These are phyloP conservation scores for Aphelinus atriplicis DNA, from an alignment of 1,140 invertebrate species.

Conservation along the genomic window DNA sequence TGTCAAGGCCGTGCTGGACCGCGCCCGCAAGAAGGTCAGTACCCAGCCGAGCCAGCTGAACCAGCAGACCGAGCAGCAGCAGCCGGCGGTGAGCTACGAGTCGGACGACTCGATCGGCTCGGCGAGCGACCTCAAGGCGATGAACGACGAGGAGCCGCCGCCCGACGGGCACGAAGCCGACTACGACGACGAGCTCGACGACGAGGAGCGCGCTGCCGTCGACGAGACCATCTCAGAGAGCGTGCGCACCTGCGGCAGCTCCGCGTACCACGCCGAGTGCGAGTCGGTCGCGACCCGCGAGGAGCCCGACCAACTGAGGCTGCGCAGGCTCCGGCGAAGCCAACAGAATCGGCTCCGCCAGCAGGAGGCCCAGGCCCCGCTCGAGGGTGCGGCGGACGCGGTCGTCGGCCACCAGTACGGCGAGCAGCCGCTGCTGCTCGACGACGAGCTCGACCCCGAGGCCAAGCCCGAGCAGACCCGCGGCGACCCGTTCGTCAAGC, in stretches of 20 bases:
- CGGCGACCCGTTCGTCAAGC: constrained; percentile 62
- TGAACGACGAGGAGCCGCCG: constrained; percentile 68
- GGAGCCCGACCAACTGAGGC: constrained; percentile 69
- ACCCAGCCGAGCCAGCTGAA: not conserved
- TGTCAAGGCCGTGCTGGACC: constrained; percentile 53
- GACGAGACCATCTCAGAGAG: constrained; percentile 76
- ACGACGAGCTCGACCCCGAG: constrained; percentile 81
- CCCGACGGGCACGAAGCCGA: constrained; percentile 52
- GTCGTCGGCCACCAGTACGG: constrained; percentile 83
- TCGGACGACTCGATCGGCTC: constrained; percentile 79
- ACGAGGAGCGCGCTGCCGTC: constrained; percentile 58
- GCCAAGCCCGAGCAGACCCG: constrained; percentile 59
- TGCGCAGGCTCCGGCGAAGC: constrained; percentile 42
- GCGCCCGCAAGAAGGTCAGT: constrained; percentile 49
- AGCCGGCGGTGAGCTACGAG: constrained; percentile 52
- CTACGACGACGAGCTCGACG: constrained; percentile 62
- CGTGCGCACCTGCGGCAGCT: constrained; percentile 74
- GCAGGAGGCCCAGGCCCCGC: constrained; percentile 49
- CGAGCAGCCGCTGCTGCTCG: constrained; percentile 79
- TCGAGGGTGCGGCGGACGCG: constrained; percentile 53
- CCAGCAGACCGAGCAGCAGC: constrained; percentile 10
- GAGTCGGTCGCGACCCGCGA: constrained; percentile 75
- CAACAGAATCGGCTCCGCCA: constrained; percentile 40
- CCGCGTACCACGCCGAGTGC: constrained; percentile 77
- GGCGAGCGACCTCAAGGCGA: constrained; percentile 75